These are phyloP conservation scores for Cololabis saira DNA, from an alignment of 2,113 vertebrate species.

Conservation along the genomic window DNA sequence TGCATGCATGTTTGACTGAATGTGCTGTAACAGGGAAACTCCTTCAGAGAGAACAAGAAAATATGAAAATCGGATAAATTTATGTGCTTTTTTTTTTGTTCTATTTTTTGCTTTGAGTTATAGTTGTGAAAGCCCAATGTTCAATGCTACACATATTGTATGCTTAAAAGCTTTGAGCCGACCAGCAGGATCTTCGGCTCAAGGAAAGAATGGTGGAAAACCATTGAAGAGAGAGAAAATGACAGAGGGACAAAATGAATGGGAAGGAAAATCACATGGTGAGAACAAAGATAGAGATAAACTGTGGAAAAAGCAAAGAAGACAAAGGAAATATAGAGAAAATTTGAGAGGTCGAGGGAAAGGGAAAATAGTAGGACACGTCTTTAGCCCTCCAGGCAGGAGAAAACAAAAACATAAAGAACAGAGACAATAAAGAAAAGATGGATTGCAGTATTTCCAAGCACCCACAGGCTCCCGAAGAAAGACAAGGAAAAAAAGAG, in stretches of 20 bases:
- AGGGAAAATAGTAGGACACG: constrained; percentile 19
- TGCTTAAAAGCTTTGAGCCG: not conserved
- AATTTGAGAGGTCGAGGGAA: constrained; percentile 13
- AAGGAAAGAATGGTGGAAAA: not conserved
- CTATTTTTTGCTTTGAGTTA: not conserved
- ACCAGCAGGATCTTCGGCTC: not conserved
- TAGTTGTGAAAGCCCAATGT: not conserved
- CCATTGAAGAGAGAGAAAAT: not conserved
- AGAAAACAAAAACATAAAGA: constrained; percentile 38
- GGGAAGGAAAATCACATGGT: not conserved
- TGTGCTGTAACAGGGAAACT: too few relatives aligned
- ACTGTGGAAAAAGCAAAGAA: constrained; percentile 8
- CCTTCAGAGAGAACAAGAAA: too few relatives aligned
- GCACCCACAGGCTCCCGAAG: constrained; percentile 22
- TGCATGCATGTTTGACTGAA: too few relatives aligned
- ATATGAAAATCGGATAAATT: not conserved
- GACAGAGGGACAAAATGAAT: not conserved
- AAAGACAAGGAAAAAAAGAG: not conserved
- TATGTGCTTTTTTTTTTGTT: not conserved
- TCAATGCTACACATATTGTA: not conserved
- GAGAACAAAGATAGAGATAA: constrained; percentile 7
- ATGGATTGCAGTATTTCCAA: constrained; percentile 47
- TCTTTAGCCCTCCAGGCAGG: constrained; percentile 24
- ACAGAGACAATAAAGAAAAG: constrained; percentile 41
- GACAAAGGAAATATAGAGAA: constrained; percentile 5